Evolutionary conservation across 2,888 invertebrate genomes (phyloP).

Genomic region (Lepidochitona cinerea): DNA sequence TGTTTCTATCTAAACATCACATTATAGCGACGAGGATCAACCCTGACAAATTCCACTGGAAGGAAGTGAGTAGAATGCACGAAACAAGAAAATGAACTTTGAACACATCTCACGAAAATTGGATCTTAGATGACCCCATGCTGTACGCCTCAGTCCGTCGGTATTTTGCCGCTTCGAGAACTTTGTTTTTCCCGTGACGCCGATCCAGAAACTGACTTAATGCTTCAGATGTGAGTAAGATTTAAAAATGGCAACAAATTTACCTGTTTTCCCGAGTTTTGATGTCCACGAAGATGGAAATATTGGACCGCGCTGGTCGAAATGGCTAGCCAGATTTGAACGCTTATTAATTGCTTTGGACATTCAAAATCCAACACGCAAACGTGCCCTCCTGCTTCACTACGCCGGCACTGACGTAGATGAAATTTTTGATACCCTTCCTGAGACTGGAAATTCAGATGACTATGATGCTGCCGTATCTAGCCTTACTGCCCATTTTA

Average conservation of each 20-base stretch:
- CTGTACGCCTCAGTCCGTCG: too few species aligned
- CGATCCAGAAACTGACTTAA: too few species aligned
- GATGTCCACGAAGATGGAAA: not conserved
- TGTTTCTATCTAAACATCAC: too few species aligned
- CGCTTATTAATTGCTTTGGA: conserved; percentile 8
- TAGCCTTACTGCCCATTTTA: conserved; percentile 7
- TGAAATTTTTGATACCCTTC: conserved; percentile 11
- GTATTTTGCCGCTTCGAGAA: too few species aligned
- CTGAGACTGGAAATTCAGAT: conserved; percentile 4
- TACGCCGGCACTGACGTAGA: conserved; percentile 10
- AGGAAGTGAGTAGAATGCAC: too few species aligned
- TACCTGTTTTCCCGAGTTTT: not conserved
- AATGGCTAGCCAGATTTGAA: conserved; percentile 14
- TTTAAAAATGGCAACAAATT: not conserved
- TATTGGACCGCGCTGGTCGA: not conserved
- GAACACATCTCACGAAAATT: too few species aligned
- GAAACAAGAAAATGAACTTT: too few species aligned
- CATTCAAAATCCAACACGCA: not conserved
- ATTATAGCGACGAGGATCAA: too few species aligned
- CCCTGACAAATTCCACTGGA: too few species aligned
- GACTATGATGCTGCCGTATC: not conserved
- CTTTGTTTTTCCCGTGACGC: too few species aligned
- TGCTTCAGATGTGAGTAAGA: too few species aligned
- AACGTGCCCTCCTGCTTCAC: conserved; percentile 10
- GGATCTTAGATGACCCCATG: too few species aligned